These are phyloP conservation scores for Tapirus indicus DNA, from an alignment of 2,797 vertebrate genomes.

Conservation along the genomic window DNA sequence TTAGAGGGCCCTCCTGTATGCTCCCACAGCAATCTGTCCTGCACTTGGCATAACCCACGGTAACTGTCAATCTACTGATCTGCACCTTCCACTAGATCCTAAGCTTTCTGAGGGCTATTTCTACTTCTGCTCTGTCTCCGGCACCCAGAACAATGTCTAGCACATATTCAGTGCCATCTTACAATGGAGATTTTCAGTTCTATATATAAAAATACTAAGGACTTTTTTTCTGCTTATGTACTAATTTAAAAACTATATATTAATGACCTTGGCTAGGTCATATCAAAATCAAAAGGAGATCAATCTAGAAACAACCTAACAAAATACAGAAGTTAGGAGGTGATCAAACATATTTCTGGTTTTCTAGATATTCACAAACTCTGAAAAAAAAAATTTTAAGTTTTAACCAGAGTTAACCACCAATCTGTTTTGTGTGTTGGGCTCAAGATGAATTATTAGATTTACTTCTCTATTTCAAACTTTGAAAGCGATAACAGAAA, in stretches of 20 bases:
- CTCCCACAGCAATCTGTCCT: neutral
- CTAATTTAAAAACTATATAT: neutral
- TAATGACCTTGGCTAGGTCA: neutral
- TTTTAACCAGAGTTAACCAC: neutral
- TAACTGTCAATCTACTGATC: too few relatives aligned
- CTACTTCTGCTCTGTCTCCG: neutral
- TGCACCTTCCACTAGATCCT: neutral
- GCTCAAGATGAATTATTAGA: neutral
- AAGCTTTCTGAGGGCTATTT: neutral
- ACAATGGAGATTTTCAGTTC: neutral
- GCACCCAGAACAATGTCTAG: neutral
- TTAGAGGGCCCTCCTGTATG: neutral
- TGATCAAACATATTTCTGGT: neutral
- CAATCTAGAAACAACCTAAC: neutral
- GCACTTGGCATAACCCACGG: fast-evolving
- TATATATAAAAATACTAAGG: neutral
- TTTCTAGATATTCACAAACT: neutral
- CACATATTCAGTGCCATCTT: neutral
- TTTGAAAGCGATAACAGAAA: neutral
- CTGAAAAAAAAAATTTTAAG: neutral
- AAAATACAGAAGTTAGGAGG: neutral
- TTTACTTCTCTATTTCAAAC: conserved; percentile 12
- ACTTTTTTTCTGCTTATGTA: neutral
- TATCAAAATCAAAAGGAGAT: neutral
- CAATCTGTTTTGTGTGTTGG: neutral